Percentiles rank a stretch among this genome's conserved stretches.
phyloP scores from a whole-genome alignment of 2,797 vertebrate species.

The Anomalospiza imberbis region DNA sequence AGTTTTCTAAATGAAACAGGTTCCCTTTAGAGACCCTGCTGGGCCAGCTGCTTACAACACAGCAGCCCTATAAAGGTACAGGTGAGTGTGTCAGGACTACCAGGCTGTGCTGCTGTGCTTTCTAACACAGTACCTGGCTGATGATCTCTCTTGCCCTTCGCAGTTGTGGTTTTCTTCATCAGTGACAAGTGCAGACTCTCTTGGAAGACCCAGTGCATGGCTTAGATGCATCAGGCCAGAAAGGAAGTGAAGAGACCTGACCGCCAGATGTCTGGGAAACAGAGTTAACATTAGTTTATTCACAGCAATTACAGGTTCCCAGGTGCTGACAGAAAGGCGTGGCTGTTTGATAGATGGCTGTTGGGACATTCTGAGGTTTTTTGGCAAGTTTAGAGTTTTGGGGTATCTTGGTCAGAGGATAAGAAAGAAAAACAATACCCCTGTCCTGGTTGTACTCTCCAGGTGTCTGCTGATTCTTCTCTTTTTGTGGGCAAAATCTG shows the following conservation, averaged over 20 bases:
- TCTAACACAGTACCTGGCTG: neutral
- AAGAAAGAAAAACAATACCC: neutral
- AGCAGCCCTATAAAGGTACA: neutral
- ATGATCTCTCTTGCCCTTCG: neutral
- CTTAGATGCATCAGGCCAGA: neutral
- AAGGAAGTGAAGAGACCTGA: neutral
- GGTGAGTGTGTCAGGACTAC: neutral
- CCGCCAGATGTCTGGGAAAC: neutral
- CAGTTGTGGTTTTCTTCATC: neutral
- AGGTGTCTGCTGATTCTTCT: neutral
- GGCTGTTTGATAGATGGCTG: neutral
- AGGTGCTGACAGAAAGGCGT: neutral
- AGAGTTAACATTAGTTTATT: neutral
- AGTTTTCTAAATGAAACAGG: neutral
- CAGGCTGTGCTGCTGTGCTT: neutral
- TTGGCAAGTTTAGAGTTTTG: neutral
- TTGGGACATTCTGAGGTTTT: neutral
- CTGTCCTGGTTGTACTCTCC: neutral
- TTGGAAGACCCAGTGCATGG: neutral
- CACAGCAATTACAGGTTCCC: neutral
- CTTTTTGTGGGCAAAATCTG: neutral
- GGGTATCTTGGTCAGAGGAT: neutral
- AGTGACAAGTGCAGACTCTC: neutral
- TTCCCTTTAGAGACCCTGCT: neutral
- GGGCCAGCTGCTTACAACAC: neutral